Evolutionary conservation across 2,888 invertebrate genomes (phyloP), one percentile per base, ranked within the genome.

Genomic region (Eristalinus aeneus): DNA sequence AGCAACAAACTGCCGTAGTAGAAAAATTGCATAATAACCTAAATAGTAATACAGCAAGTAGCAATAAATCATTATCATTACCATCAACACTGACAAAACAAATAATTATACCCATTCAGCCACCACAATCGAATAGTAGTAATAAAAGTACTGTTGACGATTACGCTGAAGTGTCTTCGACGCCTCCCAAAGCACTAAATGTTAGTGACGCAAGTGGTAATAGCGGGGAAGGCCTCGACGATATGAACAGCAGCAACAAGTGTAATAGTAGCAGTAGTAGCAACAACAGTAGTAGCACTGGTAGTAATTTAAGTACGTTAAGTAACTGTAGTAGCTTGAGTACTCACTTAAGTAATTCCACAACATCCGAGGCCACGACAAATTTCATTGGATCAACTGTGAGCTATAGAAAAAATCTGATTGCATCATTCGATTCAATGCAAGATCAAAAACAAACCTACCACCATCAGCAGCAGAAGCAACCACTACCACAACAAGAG

Each of bases 361-460:
- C 76, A 68, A 79, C 56, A 32, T 69, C 71, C 12, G 69, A 56
- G 16, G 58, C 79, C 32, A 31, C 64, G 22, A 27, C 53, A 69
- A 82, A 54, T 74, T 64, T 65, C 27, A 84, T 80, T 84, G 89
- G 89, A 80, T 65, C 78, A 39, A 60, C 79, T n/a, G 89, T 89
- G 75, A 90, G 90, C 86, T 92, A 90, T 89, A 90, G 91, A 74
- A 92, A 92, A 87, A 92, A 92, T 89, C 89, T 92, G 20, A 89
- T 90, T 88, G 89, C 90, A 53, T 91, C 90, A 32, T 92, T 92
- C 79, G 92, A 91, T 72, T 90, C 89, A 82, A 88, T 87, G 72
- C 72, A 69, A 64, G 46, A 80, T 36, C 67, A 81, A 22, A 46
- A 64, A 78, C 77, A 78, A n/a, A n/a, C n/a, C n/a, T n/a, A 46